Evolutionary conservation across 1,140 invertebrate genomes (phyloP), one percentile per base, ranked within the genome.

Genomic region (Mesaphorura yosii): DNA sequence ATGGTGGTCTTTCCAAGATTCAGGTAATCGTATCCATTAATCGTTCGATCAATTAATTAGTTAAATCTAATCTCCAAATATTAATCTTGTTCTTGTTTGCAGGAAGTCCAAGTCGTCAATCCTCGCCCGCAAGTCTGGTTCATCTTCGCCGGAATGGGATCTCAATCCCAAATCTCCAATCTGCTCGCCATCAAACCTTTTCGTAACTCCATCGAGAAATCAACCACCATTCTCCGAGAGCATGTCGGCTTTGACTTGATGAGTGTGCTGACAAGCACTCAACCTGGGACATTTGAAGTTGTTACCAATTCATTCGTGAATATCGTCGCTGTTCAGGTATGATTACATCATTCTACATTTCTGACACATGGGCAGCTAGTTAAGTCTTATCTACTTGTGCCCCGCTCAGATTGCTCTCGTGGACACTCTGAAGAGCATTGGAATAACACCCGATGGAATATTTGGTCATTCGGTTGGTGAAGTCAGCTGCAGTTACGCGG

Each of bases 391-490:
- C n/a, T n/a, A n/a, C n/a, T n/a, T n/a, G n/a, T n/a, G n/a, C n/a
- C 17, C 25, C 6, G 15, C 7, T 15, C 23, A 46, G 44, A 46
- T 46, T 10, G 44, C 44, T 20, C 44, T 46, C 5, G 44, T 46
- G 7, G 44, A 46, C 20, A 27, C 29, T 10, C 70, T 98, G 15
- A 78, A 72, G 29, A 72, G 71, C 3, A 60, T 95, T 34, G 84
- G 81, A 48, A 76, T 98, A 15, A 71, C 78, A 42, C 88, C 91
- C 10, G 90, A 96, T 69, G 91, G 90, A 42, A 90, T 98, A 62
- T 72, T 98, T 38, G 94, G 94, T 1, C 93, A 98, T 68, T 97
- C 92, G 0, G 90, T 90, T 15, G 90, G 90, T 22, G 90, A 95
- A 73, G 71, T 94, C 45, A 88, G 88, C 3, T 98, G 93, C 72